A percentile compares a stretch with the other conserved stretches of the same genome.
Evolutionary conservation across 2,888 invertebrate species (phyloP).

Genomic region (Halocaridina rubra): DNA sequence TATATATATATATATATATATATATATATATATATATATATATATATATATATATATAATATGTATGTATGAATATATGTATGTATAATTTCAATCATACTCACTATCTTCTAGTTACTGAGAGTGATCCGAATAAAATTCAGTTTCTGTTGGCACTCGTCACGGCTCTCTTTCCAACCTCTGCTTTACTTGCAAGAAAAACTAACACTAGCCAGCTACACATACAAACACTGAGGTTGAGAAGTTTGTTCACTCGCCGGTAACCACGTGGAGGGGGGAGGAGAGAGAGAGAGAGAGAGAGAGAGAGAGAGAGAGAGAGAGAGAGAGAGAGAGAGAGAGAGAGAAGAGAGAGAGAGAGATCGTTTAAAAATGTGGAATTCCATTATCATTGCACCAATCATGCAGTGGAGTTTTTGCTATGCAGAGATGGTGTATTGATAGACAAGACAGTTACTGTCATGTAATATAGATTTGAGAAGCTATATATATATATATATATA

Average conservation of each 20-base stretch:
- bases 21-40: background rate
- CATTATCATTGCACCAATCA: background rate
- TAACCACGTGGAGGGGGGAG: too few relatives aligned
- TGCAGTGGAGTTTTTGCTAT: background rate
- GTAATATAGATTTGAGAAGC: background rate
- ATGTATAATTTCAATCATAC: too few relatives aligned
- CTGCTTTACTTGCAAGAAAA: too few relatives aligned
- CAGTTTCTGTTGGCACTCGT: too few relatives aligned
- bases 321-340: background rate
- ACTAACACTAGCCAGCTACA: too few relatives aligned
- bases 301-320: background rate
- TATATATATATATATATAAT: background rate
- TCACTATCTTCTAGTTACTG: too few relatives aligned
- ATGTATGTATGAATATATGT: background rate
- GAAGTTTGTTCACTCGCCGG: too few relatives aligned
- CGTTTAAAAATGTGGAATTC: background rate
- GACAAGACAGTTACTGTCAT: background rate
- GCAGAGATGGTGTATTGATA: background rate
- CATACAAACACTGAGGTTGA: too few relatives aligned
- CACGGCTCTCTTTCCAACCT: too few relatives aligned
- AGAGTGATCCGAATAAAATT: too few relatives aligned
- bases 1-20: background rate
- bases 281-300: background rate
- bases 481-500: constrained; percentile 6
- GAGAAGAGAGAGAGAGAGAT: background rate